These are phyloP conservation scores for Zoanthus sociatus DNA, from an alignment of 92 coral and sea anemone species.

Conservation along the genomic window DNA sequence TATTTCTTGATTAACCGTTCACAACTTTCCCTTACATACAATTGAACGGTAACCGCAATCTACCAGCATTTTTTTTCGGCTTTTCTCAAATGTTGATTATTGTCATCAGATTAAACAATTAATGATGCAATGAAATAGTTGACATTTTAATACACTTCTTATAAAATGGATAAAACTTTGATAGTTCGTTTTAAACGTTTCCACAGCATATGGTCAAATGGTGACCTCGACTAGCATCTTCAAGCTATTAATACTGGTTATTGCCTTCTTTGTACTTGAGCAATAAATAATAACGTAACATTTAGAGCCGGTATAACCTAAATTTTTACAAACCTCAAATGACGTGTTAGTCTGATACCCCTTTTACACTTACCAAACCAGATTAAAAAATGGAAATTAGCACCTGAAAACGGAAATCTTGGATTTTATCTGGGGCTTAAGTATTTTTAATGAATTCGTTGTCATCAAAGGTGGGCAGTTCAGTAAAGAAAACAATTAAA, in stretches of 20 bases:
- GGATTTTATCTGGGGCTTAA: background rate
- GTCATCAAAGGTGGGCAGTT: constrained; percentile 1
- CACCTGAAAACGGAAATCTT: constrained; percentile 4
- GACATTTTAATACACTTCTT: constrained; percentile 6
- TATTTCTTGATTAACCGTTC: constrained; percentile 6
- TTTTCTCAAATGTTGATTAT: background rate
- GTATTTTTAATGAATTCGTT: background rate
- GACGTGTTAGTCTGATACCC: background rate
- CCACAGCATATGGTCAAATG: background rate
- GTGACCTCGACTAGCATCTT: constrained; percentile 9
- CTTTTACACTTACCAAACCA: constrained; percentile 5
- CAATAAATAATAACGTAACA: constrained; percentile 2
- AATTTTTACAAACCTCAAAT: background rate
- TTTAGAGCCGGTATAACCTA: background rate
- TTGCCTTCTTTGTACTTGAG: constrained; percentile 4
- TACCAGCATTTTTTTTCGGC: background rate
- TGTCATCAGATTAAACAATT: background rate
- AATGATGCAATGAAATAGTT: background rate
- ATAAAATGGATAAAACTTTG: constrained; percentile 5
- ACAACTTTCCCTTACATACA: background rate
- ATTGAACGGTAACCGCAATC: background rate
- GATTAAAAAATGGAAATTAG: background rate
- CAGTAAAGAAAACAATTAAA: background rate
- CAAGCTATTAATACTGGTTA: background rate
- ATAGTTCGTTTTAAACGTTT: constrained; percentile 9